Percentiles rank a stretch among this genome's conserved stretches.
Conservation (phyloP, 2,113 vertebrate genomes). For the Chaenogobius annularis region DNA sequence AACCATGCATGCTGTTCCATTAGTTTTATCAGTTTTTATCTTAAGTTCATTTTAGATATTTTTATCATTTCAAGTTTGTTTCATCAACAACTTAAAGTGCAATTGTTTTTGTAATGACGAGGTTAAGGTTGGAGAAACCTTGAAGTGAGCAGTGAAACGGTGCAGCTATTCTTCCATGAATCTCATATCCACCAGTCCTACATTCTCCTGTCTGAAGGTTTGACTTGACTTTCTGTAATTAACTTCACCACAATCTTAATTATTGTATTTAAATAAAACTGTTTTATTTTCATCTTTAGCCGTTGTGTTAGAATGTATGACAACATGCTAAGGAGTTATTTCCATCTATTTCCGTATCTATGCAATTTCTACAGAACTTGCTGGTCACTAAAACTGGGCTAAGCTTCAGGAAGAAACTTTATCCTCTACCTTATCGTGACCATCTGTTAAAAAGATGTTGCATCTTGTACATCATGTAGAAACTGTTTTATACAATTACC, state of each 20-base stretch:
- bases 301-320: conserved; percentile 51
- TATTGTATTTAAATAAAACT: conserved; percentile 41
- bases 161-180: conserved; percentile 36
- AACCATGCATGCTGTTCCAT: background rate
- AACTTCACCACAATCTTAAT: conserved; percentile 30
- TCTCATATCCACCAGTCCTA: conserved; percentile 38
- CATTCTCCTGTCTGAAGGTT: conserved; percentile 22
- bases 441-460: conserved; percentile 23
- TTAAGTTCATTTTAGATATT: background rate
- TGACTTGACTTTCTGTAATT: conserved; percentile 28
- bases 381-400: conserved; percentile 62
- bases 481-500: conserved; percentile 67
- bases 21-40: background rate
- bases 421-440: conserved; percentile 26
- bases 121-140: conserved; percentile 14
- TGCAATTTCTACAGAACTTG: conserved; percentile 74
- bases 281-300: conserved; percentile 51
- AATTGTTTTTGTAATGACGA: conserved; percentile 7
- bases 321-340: conserved; percentile 36
- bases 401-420: conserved; percentile 64
- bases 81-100: conserved; percentile 9
- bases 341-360: conserved; percentile 66
- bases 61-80: conserved; percentile 1
- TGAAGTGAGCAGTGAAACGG: background rate
- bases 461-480: conserved; percentile 61